Base-by-base conservation (phyloP, 2,797 vertebrate genomes). In the Pogoniulus pusillus region DNA sequence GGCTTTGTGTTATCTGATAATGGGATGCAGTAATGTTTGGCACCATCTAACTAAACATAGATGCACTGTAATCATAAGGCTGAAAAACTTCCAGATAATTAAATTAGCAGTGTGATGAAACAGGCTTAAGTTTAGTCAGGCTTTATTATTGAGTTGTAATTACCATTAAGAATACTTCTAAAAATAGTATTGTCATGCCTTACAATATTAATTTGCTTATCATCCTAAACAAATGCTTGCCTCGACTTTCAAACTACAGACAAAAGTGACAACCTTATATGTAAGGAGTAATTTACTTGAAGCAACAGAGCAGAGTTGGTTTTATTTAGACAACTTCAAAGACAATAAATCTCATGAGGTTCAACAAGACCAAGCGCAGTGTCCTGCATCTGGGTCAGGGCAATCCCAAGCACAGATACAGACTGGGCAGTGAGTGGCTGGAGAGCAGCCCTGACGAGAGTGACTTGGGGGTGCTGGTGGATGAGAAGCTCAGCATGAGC, bases 271-370 rank as follows among this genome's bases (percentile, higher is more conserved):
- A 71, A 16, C 47, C 12, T 87, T 82, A 62, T 20, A 78, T 78
- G 95, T 88, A 77, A 82, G n/a, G 39, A 90, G 32, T 35, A 72
- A 89, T 57, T 80, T 90, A 55, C 9, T 43, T 85, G 55, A 89
- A 82, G 32, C 34, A 88, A 88, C 12, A 55, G 3, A 77, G n/a
- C 51, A 75, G 17, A 86, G 43, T 4, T 27, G 4, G 8, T 66
- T 92, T 92, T 83, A 78, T 83, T 88, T 60, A 55, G 35, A 34
- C 22, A 84, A 58, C 65, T 80, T 91, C 58, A 82, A 87, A 90
- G 59, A 81, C n/a, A n/a, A n/a, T n/a, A n/a, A n/a, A n/a, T n/a
- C n/a, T n/a, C n/a, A n/a, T n/a, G n/a, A n/a, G n/a, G n/a, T n/a
- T n/a, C n/a, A n/a, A n/a, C n/a, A n/a, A n/a, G n/a, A n/a, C n/a